Evolutionary conservation across 2,797 vertebrate genomes (phyloP).

Genomic region (Scolopax rusticola): DNA sequence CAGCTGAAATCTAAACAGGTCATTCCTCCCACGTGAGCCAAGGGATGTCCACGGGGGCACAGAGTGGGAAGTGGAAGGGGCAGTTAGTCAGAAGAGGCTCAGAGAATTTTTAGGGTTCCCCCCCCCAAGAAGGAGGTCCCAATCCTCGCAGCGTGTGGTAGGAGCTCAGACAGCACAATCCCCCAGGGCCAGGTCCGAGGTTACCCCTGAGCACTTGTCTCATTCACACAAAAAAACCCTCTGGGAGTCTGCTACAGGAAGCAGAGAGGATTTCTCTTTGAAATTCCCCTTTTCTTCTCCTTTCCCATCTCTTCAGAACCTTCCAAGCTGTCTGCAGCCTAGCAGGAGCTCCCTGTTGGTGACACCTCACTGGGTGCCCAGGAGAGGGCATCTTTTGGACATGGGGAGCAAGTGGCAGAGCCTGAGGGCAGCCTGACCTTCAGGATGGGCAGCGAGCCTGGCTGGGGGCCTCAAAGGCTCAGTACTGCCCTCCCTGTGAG

Average conservation of each 20-base stretch:
- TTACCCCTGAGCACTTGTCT: neutral
- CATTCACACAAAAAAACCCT: neutral
- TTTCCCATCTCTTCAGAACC: neutral
- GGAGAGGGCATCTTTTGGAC: conserved; percentile 43
- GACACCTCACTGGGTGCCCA: neutral
- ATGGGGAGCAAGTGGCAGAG: neutral
- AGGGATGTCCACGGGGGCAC: neutral
- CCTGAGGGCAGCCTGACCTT: conserved; percentile 40
- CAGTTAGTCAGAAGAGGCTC: neutral
- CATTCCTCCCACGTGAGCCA: neutral
- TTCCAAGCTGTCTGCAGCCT: neutral
- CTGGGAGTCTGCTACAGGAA: neutral
- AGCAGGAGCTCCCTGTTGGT: neutral
- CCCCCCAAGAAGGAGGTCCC: neutral
- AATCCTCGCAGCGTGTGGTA: accelerated
- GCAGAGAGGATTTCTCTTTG: neutral
- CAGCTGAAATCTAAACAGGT: neutral
- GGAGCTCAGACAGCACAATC: neutral
- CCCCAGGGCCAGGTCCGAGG: neutral
- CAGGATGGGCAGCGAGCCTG: neutral
- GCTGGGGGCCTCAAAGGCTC: neutral
- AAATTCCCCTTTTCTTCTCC: neutral
- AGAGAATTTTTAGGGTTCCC: neutral
- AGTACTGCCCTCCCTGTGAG: neutral
- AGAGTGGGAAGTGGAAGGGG: neutral